Percentiles rank a stretch among this genome's conserved stretches.
phyloP scores from a whole-genome alignment of 2,888 invertebrate genomes.

The Drosophila tripunctata region DNA sequence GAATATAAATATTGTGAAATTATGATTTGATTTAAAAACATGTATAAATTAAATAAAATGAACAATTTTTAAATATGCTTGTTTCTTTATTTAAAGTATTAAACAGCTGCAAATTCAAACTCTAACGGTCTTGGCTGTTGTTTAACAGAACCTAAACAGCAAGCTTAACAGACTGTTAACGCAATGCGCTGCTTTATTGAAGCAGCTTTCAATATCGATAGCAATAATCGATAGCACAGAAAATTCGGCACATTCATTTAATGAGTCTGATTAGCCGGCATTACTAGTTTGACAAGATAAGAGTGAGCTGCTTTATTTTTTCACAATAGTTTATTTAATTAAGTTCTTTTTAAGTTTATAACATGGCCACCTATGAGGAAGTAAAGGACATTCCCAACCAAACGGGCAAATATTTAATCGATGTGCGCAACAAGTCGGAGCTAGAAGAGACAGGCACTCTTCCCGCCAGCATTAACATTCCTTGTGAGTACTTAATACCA shows the following conservation, averaged over 20 bases:
- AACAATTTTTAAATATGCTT: constrained; percentile 36
- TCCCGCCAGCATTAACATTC: constrained; percentile 91
- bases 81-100: background rate
- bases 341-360: background rate
- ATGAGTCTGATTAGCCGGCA: constrained; percentile 6
- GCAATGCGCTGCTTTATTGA: background rate
- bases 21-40: constrained; percentile 56
- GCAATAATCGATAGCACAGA: constrained; percentile 10
- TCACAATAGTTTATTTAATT: background rate
- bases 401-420: constrained; percentile 87
- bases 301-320: background rate
- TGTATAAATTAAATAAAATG: constrained; percentile 69
- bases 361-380: constrained; percentile 84
- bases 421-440: constrained; percentile 91
- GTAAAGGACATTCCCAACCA: constrained; percentile 85
- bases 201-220: background rate
- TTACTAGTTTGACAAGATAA: constrained; percentile 31
- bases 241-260: background rate
- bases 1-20: constrained; percentile 60
- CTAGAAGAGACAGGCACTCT: constrained; percentile 89
- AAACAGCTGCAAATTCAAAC: background rate
- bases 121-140: background rate
- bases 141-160: background rate
- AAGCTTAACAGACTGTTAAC: background rate
- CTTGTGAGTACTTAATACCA: constrained; percentile 86